Evolutionary conservation across 2,888 invertebrate genomes (phyloP).

Genomic region (Trilocha varians): DNA sequence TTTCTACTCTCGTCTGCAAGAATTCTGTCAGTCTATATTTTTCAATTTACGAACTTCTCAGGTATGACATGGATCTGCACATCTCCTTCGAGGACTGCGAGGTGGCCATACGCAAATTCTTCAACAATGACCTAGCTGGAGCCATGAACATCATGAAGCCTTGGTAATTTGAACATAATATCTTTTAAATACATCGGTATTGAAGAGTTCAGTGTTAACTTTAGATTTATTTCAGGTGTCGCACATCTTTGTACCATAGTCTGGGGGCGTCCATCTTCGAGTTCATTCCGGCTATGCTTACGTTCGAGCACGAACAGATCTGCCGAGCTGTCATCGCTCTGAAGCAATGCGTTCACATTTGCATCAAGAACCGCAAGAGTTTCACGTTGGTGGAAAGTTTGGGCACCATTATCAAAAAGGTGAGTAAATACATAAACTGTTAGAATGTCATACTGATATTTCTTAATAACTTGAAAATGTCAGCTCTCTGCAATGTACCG

Average conservation of each 20-base stretch:
- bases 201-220: too few relatives aligned
- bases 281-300: constrained; percentile 93
- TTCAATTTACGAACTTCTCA: constrained; percentile 21
- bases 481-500: too few relatives aligned
- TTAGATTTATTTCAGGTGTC: constrained; percentile 68
- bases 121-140: constrained; percentile 91
- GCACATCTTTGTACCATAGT: constrained; percentile 92
- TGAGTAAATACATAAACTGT: too few relatives aligned
- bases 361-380: constrained; percentile 79
- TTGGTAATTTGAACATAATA: constrained; percentile 80
- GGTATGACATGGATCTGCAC: constrained; percentile 74
- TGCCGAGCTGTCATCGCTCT: constrained; percentile 81
- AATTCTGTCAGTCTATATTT: too few relatives aligned
- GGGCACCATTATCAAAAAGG: constrained; percentile 72
- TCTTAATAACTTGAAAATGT: too few relatives aligned
- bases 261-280: constrained; percentile 90
- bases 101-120: constrained; percentile 88
- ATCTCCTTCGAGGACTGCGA: constrained; percentile 84
- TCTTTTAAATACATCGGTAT: too few relatives aligned
- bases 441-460: too few relatives aligned
- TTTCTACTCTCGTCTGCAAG: neutral
- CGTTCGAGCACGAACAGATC: constrained; percentile 88
- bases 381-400: constrained; percentile 83
- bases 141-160: constrained; percentile 86
- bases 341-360: constrained; percentile 85